Conservation (phyloP, 2,888 invertebrate species). For the Leucophenga montana region DNA sequence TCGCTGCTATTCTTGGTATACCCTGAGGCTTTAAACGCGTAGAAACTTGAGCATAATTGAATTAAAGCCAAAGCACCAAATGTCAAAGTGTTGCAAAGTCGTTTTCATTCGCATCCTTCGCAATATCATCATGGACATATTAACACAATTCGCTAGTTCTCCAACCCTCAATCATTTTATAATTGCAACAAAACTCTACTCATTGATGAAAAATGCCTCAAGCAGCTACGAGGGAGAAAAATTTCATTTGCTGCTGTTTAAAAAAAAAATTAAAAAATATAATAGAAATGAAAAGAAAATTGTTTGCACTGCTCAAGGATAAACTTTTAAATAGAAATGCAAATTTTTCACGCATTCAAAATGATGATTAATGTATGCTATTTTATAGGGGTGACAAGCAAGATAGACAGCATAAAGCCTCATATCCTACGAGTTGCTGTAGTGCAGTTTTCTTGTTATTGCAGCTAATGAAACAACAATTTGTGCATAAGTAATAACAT, state of each 20-base stretch:
- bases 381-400: too few species aligned
- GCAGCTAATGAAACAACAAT: constrained; percentile 41
- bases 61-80: constrained; percentile 48
- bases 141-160: too few species aligned
- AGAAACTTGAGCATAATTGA: constrained; percentile 55
- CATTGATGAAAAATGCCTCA: not conserved
- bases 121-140: too few species aligned
- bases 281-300: too few species aligned
- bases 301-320: not conserved
- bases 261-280: too few species aligned
- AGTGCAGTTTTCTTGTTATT: constrained; percentile 23
- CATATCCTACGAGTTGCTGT: too few species aligned
- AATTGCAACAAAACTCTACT: not conserved
- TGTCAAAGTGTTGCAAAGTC: constrained; percentile 37
- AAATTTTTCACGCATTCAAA: constrained; percentile 1
- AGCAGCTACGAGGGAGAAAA: not conserved
- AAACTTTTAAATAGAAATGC: constrained; percentile 5
- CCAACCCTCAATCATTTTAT: too few species aligned
- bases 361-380: too few species aligned
- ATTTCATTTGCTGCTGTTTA: not conserved
- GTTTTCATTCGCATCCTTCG: not conserved
- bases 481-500: constrained; percentile 46
- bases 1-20: not conserved
- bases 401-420: too few species aligned
- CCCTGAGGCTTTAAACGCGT: not conserved